Evolutionary conservation across 2,888 invertebrate species (phyloP), one percentile per base, ranked within the genome.

Genomic region (Microlaimidae sp.): DNA sequence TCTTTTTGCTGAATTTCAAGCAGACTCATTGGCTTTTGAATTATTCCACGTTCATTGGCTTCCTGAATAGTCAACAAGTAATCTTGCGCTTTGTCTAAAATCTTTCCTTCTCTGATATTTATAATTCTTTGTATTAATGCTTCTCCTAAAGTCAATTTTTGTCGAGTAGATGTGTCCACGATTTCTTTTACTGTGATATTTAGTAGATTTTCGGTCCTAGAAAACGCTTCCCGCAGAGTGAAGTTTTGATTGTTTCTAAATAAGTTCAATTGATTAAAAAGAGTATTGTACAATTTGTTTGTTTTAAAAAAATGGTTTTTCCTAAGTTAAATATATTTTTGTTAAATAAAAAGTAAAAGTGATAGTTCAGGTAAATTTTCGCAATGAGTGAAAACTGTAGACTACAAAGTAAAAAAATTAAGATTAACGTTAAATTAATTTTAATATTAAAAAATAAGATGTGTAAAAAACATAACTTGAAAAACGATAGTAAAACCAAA

Each of bases 21-120:
- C 27, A 92, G 75, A 19, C 87, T 85, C 77, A 86, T 80, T 0
- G 89, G 87, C 73, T 85, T 85, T 49, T 81, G 78, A 61, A 89
- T 82, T 45, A 82, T 75, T 54, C 82, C 80, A 59, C 82, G 78
- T 58, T 79, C 78, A 63, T 82, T 80, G 17, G 89, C 89, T 66
- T 86, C 83, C 66, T 79, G 78, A 64, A 85, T 80, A 32, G 81
- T 76, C 51, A 87, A 70, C 66, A 81, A 82, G 70, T 87, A 83
- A 71, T 81, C 80, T 54, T 80, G 80, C 50, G 78, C 70, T 59
- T 78, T 78, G 65, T 86, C 82, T 57, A 79, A 70, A 70, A 83
- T 89, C 66, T 81, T 81, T 57, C 85, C 86, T 61, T 80, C 79
- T 71, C 83, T 82, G 2, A 82, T 78, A 73, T 86, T 82, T 45